Conservation (phyloP, 2,113 vertebrate genomes). For the Takifugu bimaculatus region DNA sequence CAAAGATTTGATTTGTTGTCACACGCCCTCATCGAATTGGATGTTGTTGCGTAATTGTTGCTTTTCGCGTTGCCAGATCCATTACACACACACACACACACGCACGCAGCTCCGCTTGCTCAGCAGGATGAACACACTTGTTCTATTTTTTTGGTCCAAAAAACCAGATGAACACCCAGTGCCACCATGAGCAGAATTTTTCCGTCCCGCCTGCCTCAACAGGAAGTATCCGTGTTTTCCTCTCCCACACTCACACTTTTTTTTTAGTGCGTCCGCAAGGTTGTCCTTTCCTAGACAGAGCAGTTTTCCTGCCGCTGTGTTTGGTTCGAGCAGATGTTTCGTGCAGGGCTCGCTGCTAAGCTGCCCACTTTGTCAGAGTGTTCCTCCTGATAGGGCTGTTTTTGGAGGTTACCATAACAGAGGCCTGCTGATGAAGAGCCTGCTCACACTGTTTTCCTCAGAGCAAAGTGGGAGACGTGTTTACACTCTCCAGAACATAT, state of each 20-base stretch:
- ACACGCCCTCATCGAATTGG: slow-evolving; percentile 11
- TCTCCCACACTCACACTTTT: slow-evolving; percentile 39
- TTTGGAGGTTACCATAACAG: slow-evolving; percentile 70
- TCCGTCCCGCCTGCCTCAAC: slow-evolving; percentile 33
- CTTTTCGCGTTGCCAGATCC: slow-evolving; percentile 8
- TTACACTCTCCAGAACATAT: slow-evolving; percentile 14
- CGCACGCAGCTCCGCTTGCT: background rate
- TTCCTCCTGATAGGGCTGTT: slow-evolving; percentile 58
- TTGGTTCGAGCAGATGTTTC: slow-evolving; percentile 22
- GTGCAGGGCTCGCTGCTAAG: slow-evolving; percentile 32
- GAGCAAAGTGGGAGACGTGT: slow-evolving; percentile 42
- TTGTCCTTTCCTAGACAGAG: slow-evolving; percentile 46
- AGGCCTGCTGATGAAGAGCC: slow-evolving; percentile 26
- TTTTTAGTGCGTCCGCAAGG: slow-evolving; percentile 24
- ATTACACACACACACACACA: background rate
- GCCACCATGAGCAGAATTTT: slow-evolving; percentile 15
- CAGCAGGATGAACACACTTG: background rate
- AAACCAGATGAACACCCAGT: background rate
- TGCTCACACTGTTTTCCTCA: slow-evolving; percentile 47
- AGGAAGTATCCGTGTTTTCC: slow-evolving; percentile 64
- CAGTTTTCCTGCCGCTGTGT: slow-evolving; percentile 51
- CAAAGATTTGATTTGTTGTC: slow-evolving; percentile 8
- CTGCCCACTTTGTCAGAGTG: slow-evolving; percentile 45
- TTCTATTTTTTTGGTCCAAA: background rate
- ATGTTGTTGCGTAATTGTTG: slow-evolving; percentile 25